Conservation (phyloP, 2,113 vertebrate genomes). For the Halcyon malimbica region DNA sequence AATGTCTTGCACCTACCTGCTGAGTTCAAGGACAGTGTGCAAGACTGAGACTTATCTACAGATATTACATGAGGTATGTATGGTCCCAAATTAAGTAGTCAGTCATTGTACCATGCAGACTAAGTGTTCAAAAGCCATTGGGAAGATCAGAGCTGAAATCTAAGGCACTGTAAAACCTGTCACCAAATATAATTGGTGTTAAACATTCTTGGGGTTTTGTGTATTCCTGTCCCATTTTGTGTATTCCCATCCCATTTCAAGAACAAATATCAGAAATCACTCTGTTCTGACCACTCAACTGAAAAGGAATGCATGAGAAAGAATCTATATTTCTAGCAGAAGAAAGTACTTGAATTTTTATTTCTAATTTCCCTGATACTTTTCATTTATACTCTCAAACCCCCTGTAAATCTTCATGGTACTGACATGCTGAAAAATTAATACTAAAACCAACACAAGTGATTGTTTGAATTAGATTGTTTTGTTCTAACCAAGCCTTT, state of each 20-base stretch:
- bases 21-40: background rate
- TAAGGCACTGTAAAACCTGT: background rate
- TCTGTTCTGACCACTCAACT: background rate
- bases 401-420: background rate
- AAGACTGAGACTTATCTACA: background rate
- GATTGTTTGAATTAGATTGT: background rate
- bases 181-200: background rate
- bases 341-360: background rate
- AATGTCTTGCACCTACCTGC: background rate
- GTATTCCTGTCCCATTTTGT: background rate
- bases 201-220: background rate
- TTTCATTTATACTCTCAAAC: background rate
- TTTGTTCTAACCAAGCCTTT: background rate
- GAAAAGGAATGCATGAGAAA: background rate
- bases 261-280: background rate
- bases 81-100: background rate
- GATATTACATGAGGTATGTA: background rate
- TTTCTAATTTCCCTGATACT: background rate
- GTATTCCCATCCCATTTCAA: background rate
- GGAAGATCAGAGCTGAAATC: background rate
- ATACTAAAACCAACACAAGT: background rate
- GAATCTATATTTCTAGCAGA: background rate
- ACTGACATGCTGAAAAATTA: background rate
- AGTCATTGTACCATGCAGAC: background rate
- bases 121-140: background rate